These are phyloP conservation scores for Parascotia fuliginaria DNA, from an alignment of 2,888 invertebrate species.

Conservation along the genomic window DNA sequence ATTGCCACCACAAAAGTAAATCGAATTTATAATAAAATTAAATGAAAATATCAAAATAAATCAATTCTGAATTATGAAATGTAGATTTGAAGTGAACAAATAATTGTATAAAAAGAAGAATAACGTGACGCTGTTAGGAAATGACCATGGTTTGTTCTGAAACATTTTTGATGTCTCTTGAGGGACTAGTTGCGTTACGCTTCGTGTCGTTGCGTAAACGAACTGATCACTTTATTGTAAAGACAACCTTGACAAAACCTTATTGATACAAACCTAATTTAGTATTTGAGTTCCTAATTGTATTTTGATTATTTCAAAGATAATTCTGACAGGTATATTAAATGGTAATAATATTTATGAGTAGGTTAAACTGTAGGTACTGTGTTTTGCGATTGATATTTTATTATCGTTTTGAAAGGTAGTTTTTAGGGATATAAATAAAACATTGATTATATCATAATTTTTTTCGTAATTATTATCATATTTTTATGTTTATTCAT, in stretches of 20 bases:
- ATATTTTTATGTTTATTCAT: too few relatives aligned
- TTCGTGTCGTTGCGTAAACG: background rate
- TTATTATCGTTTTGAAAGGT: too few relatives aligned
- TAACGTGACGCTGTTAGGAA: constrained; percentile 7
- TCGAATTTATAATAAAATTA: background rate
- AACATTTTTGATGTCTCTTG: constrained; percentile 5
- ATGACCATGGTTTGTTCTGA: background rate
- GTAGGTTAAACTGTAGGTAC: background rate
- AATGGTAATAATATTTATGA: constrained; percentile 27
- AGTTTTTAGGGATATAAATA: too few relatives aligned
- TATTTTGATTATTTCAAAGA: constrained; percentile 27
- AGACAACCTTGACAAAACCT: constrained; percentile 9
- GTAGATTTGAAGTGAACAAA: background rate
- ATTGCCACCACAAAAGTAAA: background rate
- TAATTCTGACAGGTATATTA: constrained; percentile 35
- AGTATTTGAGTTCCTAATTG: constrained; percentile 34
- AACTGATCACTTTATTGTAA: constrained; percentile 2
- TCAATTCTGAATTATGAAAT: background rate
- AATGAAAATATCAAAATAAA: constrained; percentile 3
- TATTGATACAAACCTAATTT: constrained; percentile 27
- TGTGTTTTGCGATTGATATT: background rate
- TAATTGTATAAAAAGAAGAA: background rate
- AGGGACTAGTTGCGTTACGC: constrained; percentile 1
- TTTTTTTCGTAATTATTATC: too few relatives aligned
- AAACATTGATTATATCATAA: too few relatives aligned